Evolutionary conservation across 2,113 vertebrate species (phyloP).

Genomic region (Chionodraco myersi): DNA sequence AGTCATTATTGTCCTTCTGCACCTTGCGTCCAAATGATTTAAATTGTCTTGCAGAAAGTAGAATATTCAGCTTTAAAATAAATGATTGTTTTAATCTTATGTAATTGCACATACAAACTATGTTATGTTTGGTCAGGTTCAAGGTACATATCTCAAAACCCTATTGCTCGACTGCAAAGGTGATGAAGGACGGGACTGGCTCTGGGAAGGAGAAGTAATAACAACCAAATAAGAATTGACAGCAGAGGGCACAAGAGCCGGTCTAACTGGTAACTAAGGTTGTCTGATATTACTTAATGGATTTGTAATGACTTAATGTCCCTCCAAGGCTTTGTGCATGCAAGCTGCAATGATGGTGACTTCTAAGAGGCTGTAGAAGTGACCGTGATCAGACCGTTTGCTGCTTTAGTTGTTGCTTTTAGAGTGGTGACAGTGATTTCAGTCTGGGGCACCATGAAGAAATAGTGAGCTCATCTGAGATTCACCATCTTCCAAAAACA

Average conservation of each 20-base stretch:
- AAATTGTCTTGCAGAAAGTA: background rate
- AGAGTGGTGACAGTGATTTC: background rate
- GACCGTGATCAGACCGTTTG: background rate
- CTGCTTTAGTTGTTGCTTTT: background rate
- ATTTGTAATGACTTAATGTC: slow-evolving; percentile 19
- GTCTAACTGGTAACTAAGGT: slow-evolving; percentile 33
- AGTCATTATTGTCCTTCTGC: background rate
- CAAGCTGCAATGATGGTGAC: background rate
- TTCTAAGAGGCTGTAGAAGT: background rate
- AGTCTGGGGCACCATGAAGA: background rate
- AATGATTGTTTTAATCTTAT: background rate
- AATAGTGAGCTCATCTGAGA: background rate
- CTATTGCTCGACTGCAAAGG: background rate
- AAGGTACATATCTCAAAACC: background rate
- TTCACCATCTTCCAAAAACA: background rate
- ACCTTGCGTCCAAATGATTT: background rate
- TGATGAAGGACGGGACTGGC: background rate
- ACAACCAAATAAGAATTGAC: slow-evolving; percentile 20
- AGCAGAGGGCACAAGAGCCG: slow-evolving; percentile 16
- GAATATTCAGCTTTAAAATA: background rate
- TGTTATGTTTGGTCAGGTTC: background rate
- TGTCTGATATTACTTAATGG: slow-evolving; percentile 41
- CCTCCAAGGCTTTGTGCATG: background rate
- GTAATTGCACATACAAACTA: background rate
- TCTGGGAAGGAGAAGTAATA: background rate